Conservation (phyloP, 2,888 invertebrate species). For the Drosophila subsilvestris region DNA sequence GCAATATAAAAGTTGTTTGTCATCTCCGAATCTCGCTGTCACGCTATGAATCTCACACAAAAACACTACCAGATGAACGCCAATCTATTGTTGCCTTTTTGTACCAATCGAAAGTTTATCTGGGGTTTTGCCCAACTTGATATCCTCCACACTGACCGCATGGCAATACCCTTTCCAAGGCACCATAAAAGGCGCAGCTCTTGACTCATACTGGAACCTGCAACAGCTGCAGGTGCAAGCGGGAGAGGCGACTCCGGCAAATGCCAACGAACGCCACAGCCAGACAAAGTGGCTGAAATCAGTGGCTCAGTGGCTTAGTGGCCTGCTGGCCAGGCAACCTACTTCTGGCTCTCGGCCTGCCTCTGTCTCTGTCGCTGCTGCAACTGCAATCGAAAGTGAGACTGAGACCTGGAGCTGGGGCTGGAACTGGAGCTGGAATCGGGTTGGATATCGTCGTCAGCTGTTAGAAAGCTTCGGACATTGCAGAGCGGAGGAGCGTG, state of each 20-base stretch:
- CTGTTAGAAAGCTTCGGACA: slow-evolving; percentile 60
- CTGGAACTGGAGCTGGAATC: slow-evolving; percentile 36
- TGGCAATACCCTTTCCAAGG: slow-evolving; percentile 17
- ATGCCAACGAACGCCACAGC: slow-evolving; percentile 62
- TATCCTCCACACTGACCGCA: slow-evolving; percentile 20
- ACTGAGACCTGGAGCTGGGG: slow-evolving; percentile 58
- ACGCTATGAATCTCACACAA: neutral
- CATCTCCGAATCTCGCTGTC: neutral
- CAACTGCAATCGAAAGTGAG: slow-evolving; percentile 74
- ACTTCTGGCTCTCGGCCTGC: slow-evolving; percentile 58
- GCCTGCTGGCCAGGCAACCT: slow-evolving; percentile 73
- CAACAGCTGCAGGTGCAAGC: slow-evolving; percentile 50
- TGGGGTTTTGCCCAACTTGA: slow-evolving; percentile 18
- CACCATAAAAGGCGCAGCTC: slow-evolving; percentile 49
- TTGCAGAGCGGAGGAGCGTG: slow-evolving; percentile 40
- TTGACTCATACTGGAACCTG: slow-evolving; percentile 51
- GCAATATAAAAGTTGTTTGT: neutral
- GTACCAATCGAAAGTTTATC: slow-evolving; percentile 9
- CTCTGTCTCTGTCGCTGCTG: slow-evolving; percentile 42
- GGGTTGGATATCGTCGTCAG: slow-evolving; percentile 63
- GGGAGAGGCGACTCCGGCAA: slow-evolving; percentile 64
- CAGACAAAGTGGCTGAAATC: slow-evolving; percentile 29
- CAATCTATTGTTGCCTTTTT: neutral
- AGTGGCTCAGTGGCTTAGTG: slow-evolving; percentile 39
- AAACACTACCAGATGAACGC: neutral